Base-by-base conservation (phyloP, 2,113 vertebrate species). In the Vimba vimba region DNA sequence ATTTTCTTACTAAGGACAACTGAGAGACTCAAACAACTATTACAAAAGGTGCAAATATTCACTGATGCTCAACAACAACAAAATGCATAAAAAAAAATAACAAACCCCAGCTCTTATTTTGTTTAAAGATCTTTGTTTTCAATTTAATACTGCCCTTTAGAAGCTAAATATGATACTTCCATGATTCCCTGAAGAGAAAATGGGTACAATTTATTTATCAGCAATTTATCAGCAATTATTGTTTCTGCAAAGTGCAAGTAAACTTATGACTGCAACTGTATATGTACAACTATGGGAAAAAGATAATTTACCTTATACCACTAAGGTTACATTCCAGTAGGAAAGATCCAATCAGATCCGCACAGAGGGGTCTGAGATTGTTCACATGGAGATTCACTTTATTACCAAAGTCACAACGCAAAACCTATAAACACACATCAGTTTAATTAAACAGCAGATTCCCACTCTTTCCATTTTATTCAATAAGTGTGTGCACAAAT, bases 361-460 rank as follows among this genome's bases (percentile, higher is more conserved):
- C 88, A 0, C 94, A 89, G 77, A 99, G 95, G 45, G 92, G 92
- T 89, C 96, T 94, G 88, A 99, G 88, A 87, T 89, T 93, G 71
- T 82, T 89, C 82, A 93, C n/a, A 55, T 95, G 92, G 23, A 97
- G 84, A 73, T 91, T 92, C 88, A 94, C 92, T 79, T 86, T 93
- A 89, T 91, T 94, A 85, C 97, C 98, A 91, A 95, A 94, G 84
- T 99, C 98, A 90, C 96, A 97, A 43, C 96, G 95, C 30, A 94
- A 90, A 75, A 99, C 96, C 98, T 99, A 87, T 79, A 88, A 13
- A 77, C 13, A 33, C 21, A 85, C 45, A 86, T 66, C 23, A 86
- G 12, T 43, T 39, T 50, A 59, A 52, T 71, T 19, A n/a, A 4
- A 45, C 19, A 10, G 36, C 12, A 80, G 25, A 80, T 23, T 79